Evolutionary conservation across 2,888 invertebrate species (phyloP).

Genomic region (Fragum fragum): DNA sequence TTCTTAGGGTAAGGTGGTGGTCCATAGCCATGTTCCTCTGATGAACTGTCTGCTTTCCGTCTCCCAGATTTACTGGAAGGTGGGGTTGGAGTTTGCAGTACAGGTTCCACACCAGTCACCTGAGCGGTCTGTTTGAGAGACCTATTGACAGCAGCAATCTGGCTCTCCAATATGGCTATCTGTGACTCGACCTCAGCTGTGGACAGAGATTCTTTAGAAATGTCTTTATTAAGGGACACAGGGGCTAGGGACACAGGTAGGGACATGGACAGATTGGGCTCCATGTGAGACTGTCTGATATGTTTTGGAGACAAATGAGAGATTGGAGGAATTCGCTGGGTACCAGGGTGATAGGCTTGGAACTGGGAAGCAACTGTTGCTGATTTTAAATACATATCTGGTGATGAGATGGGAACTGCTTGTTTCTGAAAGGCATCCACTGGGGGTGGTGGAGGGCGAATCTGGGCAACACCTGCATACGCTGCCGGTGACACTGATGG

Average conservation of each 20-base stretch:
- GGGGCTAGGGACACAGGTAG: constrained; percentile 61
- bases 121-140: constrained; percentile 62
- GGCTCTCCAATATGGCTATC: constrained; percentile 64
- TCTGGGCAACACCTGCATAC: constrained; percentile 49
- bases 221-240: constrained; percentile 32
- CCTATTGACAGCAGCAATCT: constrained; percentile 65
- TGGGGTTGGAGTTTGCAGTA: constrained; percentile 8
- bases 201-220: constrained; percentile 61
- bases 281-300: constrained; percentile 65
- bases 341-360: constrained; percentile 41
- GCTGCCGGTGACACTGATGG: constrained; percentile 63
- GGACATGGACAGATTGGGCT: constrained; percentile 62
- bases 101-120: constrained; percentile 35
- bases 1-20: constrained; percentile 66
- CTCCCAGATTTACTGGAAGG: constrained; percentile 46
- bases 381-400: constrained; percentile 57
- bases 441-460: constrained; percentile 39
- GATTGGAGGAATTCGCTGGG: constrained; percentile 64
- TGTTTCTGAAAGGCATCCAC: constrained; percentile 62
- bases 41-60: constrained; percentile 44
- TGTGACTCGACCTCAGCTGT: constrained; percentile 66
- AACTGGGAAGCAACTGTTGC: constrained; percentile 47
- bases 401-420: constrained; percentile 48
- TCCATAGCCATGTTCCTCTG: constrained; percentile 51
- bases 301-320: constrained; percentile 67